These are phyloP conservation scores for Megathymus violae DNA, from an alignment of 1,140 invertebrate genomes.

Conservation along the genomic window DNA sequence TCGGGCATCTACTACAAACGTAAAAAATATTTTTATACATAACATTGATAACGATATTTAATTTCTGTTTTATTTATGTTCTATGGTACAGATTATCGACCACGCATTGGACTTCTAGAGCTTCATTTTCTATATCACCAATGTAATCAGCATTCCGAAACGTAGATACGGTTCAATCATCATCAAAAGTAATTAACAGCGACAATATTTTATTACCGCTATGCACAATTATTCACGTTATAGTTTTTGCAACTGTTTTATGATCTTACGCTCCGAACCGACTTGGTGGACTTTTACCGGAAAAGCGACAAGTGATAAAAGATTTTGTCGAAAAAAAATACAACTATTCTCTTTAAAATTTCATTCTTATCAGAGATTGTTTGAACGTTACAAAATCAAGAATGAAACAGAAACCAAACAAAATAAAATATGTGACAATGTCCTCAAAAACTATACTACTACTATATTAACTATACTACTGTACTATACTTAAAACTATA, in stretches of 20 bases:
- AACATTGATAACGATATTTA: background rate
- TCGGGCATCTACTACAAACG: too few species aligned
- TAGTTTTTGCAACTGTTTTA: slow-evolving; percentile 24
- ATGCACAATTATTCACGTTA: slow-evolving; percentile 29
- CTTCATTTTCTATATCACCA: slow-evolving; percentile 20
- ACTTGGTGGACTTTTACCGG: background rate
- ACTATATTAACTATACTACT: too few species aligned
- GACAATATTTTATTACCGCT: slow-evolving; percentile 31
- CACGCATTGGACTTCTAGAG: slow-evolving; percentile 3
- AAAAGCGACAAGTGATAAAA: background rate
- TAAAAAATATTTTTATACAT: too few species aligned
- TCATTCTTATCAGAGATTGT: too few species aligned
- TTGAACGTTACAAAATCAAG: too few species aligned
- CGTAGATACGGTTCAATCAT: slow-evolving; percentile 23
- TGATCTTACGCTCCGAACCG: background rate
- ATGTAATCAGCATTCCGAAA: slow-evolving; percentile 23
- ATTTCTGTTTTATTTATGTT: background rate
- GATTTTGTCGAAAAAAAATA: too few species aligned
- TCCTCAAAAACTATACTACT: too few species aligned
- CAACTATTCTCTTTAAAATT: too few species aligned
- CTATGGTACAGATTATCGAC: slow-evolving; percentile 9
- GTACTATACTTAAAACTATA: too few species aligned
- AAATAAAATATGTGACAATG: too few species aligned
- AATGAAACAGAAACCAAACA: too few species aligned
- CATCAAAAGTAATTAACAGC: slow-evolving; percentile 29